A percentile compares a stretch with the other conserved stretches of the same genome.
Evolutionary conservation across 2,113 vertebrate species (phyloP).

Genomic region (Ophthalmotilapia sp.): DNA sequence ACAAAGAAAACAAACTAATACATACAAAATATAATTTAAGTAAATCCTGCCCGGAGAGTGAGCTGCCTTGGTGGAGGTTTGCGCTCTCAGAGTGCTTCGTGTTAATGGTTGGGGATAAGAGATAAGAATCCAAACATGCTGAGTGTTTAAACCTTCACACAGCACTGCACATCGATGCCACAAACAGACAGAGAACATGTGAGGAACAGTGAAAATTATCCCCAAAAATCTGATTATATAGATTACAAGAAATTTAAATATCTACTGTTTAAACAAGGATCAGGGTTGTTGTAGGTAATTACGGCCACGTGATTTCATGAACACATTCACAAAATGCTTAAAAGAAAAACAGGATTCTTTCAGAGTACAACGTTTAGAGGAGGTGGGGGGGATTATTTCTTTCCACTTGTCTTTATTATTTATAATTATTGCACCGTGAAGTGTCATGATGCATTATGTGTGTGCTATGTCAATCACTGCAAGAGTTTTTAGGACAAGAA

Average conservation of each 20-base stretch:
- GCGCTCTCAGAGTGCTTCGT: background rate
- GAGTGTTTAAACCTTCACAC: background rate
- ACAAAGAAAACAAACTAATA: background rate
- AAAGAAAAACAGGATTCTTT: background rate
- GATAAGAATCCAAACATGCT: background rate
- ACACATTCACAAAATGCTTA: background rate
- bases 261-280: background rate
- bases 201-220: background rate
- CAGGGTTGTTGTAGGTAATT: background rate
- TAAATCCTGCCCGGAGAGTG: background rate
- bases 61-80: background rate
- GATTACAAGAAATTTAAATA: background rate
- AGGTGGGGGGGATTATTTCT: background rate
- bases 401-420: background rate
- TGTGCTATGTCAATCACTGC: background rate
- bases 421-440: background rate
- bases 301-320: background rate
- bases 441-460: accelerated
- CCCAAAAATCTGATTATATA: background rate
- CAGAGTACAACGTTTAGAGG: background rate
- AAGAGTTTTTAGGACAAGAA: background rate
- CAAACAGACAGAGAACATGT: background rate
- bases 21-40: background rate
- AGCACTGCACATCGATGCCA: background rate
- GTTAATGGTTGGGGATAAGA: background rate